Percentiles rank a stretch among this genome's conserved stretches.
Evolutionary conservation across 2,113 vertebrate species (phyloP).

Genomic region (Charina bottae): DNA sequence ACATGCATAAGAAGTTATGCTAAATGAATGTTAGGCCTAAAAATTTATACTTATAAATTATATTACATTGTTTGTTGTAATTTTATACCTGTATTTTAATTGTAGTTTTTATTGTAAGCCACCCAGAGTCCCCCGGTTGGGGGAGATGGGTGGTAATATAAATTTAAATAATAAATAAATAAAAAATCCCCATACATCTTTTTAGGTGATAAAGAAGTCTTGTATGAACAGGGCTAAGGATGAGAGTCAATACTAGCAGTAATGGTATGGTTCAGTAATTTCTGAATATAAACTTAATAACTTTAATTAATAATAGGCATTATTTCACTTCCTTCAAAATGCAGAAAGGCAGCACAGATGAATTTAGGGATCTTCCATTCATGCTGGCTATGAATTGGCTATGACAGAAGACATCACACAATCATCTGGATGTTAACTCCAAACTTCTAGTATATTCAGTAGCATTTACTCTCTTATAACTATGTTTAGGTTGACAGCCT

Average conservation of each 20-base stretch:
- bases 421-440: not conserved
- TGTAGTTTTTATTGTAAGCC: too few relatives aligned
- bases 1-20: not conserved
- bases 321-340: not conserved
- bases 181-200: not conserved
- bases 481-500: not conserved
- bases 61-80: too few relatives aligned
- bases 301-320: too few relatives aligned
- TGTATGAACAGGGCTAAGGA: not conserved
- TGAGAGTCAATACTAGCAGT: not conserved
- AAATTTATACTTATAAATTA: too few relatives aligned
- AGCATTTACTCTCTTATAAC: not conserved
- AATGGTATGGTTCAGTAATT: too few relatives aligned
- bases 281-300: too few relatives aligned
- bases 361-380: not conserved
- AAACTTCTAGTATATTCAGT: not conserved
- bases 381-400: not conserved
- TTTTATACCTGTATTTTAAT: too few relatives aligned
- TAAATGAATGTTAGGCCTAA: not conserved
- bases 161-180: too few relatives aligned
- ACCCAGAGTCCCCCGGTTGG: too few relatives aligned
- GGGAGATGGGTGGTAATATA: too few relatives aligned
- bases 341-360: too few relatives aligned
- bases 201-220: not conserved
- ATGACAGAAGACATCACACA: not conserved